Evolutionary conservation across 2,888 invertebrate species (phyloP), one percentile per base, ranked within the genome.

Genomic region (Pristionchus exspectatus): DNA sequence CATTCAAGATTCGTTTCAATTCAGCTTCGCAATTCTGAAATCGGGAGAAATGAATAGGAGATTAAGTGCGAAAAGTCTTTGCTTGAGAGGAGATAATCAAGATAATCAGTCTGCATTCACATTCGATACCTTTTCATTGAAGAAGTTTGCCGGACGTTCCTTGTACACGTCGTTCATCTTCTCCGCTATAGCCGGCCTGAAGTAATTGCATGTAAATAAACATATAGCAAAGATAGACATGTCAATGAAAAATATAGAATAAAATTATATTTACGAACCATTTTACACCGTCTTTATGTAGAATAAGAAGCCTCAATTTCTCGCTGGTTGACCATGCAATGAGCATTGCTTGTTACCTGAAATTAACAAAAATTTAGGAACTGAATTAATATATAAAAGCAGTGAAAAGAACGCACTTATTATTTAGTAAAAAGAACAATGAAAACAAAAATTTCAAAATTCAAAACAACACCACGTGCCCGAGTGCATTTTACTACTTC

Each of bases 1-100:
- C 74, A 33, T 30, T 54, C 24, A 16, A 24, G 72, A 88, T 88
- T 54, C 87, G 54, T 14, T 88, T 54, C 33, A 88, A 33, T n/a
- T 88, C 87, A 38, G 74, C 54, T 56, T 88, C 74, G 74, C 87
- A 88, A 24, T 38, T 54, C 87, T 88, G 56, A 33, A 88, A 88
- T 50, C 12, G 12, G 44, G 12, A 50, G 44, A 38, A 38, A 50
- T 50, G 9, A 86, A 59, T n/a, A 33, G 18, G 44, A 21, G 21
- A 30, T 24, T 77, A 50, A 50, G 44, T 10, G 44, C 44, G 44
- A 50, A 50, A 7, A 50, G 9, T 81, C 10, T 38, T 24, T 16
- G 14, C 33, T 44, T 30, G 44, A 81, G 16, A 14, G 27, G 33
- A 12, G 18, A 81, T 5, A 44, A 38, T 18, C 12, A 69, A 12